These are phyloP conservation scores for Pseudorectes ferrugineus DNA, from an alignment of 2,113 vertebrate genomes.

Conservation along the genomic window DNA sequence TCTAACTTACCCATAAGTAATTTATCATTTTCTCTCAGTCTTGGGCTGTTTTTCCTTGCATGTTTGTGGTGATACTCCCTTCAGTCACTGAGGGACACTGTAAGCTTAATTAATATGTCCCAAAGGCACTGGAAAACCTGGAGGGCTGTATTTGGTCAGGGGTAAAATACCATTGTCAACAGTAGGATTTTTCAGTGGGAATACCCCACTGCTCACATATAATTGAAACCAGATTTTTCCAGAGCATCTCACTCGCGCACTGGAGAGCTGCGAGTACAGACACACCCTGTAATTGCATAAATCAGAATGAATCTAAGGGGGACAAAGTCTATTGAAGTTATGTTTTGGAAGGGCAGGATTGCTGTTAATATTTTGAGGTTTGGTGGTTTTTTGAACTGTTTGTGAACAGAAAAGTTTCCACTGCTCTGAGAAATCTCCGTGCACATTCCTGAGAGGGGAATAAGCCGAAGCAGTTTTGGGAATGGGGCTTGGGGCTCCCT, in stretches of 20 bases:
- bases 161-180: neutral
- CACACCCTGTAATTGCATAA: neutral
- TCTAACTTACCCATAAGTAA: neutral
- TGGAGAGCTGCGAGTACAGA: neutral
- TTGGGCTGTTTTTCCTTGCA: neutral
- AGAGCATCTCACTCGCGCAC: accelerated
- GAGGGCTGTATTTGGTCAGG: neutral
- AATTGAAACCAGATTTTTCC: slow-evolving; percentile 18
- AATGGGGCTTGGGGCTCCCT: neutral
- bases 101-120: neutral
- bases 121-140: neutral
- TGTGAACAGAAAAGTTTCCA: neutral
- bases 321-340: neutral
- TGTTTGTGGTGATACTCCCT: neutral
- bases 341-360: neutral
- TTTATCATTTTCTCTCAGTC: neutral
- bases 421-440: neutral
- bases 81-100: neutral
- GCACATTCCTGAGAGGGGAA: neutral
- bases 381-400: neutral
- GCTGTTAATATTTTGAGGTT: neutral
- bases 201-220: neutral
- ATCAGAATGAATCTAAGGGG: neutral
- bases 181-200: neutral
- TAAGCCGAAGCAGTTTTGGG: neutral